phyloP scores from a whole-genome alignment of 2,113 vertebrate genomes.

The Pholis gunnellus region DNA sequence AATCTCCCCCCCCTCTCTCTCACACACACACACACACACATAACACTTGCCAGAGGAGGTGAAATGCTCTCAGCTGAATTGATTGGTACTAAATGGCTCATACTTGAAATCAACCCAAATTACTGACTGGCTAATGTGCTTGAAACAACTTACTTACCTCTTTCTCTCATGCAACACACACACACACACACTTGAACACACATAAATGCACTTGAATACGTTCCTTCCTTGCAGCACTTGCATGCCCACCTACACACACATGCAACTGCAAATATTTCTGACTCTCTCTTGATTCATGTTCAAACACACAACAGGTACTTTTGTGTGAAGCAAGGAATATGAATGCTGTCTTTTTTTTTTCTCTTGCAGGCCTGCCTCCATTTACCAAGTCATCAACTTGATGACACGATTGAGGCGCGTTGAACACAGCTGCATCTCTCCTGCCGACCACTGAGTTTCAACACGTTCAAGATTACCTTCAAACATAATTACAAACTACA shows the following conservation, averaged over 20 bases:
- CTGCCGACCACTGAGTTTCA: neutral
- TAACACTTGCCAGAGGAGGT: constrained; percentile 34
- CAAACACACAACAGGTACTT: constrained; percentile 1
- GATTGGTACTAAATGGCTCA: constrained; percentile 68
- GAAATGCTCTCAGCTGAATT: constrained; percentile 71
- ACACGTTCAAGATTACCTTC: neutral
- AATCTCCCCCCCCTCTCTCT: neutral
- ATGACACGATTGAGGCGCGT: constrained; percentile 3
- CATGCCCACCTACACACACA: neutral
- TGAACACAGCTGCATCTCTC: neutral
- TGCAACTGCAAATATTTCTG: constrained; percentile 14
- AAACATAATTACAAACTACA: too few species aligned
- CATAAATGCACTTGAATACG: constrained; percentile 28
- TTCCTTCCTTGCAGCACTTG: constrained; percentile 4
- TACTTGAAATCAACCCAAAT: constrained; percentile 71
- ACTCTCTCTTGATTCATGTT: constrained; percentile 12
- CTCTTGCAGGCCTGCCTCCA: constrained; percentile 21
- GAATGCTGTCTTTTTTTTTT: constrained; percentile 19
- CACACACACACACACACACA: neutral
- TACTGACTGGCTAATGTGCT: constrained; percentile 64
- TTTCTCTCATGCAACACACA: constrained; percentile 35
- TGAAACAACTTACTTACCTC: constrained; percentile 65
- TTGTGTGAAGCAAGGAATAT: neutral
- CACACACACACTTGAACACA: constrained; percentile 42
- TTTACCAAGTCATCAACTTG: constrained; percentile 6